Evolutionary conservation across 2,888 invertebrate genomes (phyloP).

Genomic region (Charanyca ferruginea): DNA sequence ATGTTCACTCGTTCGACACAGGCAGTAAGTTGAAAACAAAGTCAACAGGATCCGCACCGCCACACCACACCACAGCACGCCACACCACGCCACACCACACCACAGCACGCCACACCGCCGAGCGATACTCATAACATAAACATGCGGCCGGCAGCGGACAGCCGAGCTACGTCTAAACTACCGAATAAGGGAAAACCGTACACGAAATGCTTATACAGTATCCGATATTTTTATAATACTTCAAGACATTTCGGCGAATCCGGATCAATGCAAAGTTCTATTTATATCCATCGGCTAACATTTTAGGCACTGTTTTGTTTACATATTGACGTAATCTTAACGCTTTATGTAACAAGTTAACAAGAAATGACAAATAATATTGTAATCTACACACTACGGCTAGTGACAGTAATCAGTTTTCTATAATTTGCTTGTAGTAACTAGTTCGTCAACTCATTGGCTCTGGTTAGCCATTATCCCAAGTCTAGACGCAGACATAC

Average conservation of each 20-base stretch:
- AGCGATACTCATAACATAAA: slow-evolving; percentile 30
- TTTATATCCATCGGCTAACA: neutral
- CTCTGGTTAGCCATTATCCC: slow-evolving; percentile 3
- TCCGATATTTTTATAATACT: slow-evolving; percentile 20
- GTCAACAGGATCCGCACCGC: slow-evolving; percentile 10
- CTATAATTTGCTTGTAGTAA: neutral
- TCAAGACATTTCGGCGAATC: neutral
- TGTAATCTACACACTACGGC: too few relatives aligned
- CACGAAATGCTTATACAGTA: slow-evolving; percentile 12
- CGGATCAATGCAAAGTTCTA: neutral
- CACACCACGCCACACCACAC: neutral
- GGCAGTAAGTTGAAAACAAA: slow-evolving; percentile 25
- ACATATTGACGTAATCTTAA: neutral
- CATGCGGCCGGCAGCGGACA: slow-evolving; percentile 20
- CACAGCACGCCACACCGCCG: neutral
- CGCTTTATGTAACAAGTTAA: neutral
- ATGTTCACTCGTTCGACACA: neutral
- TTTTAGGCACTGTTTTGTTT: neutral
- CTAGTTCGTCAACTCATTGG: slow-evolving; percentile 17
- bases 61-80: neutral
- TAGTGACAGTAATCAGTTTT: slow-evolving; percentile 4
- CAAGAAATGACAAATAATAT: too few relatives aligned
- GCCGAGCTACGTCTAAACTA: slow-evolving; percentile 7
- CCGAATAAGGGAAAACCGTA: slow-evolving; percentile 24
- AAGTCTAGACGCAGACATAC: slow-evolving; percentile 11